Evolutionary conservation across 2,113 vertebrate genomes (phyloP).

Genomic region (Mormyrus lacerda): DNA sequence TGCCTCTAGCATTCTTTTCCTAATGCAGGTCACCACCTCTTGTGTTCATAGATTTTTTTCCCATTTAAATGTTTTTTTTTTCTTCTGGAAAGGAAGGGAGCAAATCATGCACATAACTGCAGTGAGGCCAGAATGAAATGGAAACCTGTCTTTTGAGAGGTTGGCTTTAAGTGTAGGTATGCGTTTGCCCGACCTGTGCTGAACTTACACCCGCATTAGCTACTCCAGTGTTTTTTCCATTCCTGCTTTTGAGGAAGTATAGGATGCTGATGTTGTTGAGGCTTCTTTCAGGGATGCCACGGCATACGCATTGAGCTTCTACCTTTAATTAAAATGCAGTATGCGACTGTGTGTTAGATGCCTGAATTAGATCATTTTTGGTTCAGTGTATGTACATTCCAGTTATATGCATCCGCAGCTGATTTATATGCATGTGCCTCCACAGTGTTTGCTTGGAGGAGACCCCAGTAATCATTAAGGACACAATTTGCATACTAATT

Average conservation of each 20-base stretch:
- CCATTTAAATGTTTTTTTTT: background rate
- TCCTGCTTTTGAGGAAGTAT: background rate
- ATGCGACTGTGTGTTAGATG: background rate
- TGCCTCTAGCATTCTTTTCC: constrained; percentile 15
- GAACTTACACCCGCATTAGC: background rate
- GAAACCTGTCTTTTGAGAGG: background rate
- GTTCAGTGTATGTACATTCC: background rate
- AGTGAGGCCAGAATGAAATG: background rate
- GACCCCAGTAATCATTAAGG: background rate
- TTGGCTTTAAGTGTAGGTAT: background rate
- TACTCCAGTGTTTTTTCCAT: background rate
- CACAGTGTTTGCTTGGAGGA: background rate
- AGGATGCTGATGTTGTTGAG: background rate
- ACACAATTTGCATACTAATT: constrained; percentile 7
- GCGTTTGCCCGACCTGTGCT: background rate
- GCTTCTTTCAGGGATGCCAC: background rate
- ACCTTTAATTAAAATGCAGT: background rate
- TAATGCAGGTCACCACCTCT: constrained; percentile 13
- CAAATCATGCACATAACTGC: background rate
- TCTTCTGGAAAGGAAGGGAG: background rate
- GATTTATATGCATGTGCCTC: background rate
- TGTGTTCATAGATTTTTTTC: constrained; percentile 6
- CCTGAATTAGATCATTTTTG: background rate
- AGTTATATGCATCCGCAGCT: background rate
- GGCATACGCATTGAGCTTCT: background rate